Base-by-base conservation (phyloP, 2,888 invertebrate species). In the Auanema freiburgensis region DNA sequence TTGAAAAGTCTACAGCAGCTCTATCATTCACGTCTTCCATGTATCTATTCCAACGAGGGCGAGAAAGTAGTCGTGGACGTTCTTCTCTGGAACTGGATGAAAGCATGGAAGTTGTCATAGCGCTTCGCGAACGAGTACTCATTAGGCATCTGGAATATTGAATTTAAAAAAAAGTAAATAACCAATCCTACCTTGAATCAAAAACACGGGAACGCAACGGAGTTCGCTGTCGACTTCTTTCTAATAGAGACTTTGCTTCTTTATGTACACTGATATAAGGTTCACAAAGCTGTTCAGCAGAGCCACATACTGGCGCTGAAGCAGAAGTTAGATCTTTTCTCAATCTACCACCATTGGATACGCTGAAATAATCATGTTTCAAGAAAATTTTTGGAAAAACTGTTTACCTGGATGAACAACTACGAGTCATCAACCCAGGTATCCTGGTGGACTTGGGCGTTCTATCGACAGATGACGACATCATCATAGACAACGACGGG, bases 351-450 rank as follows among this genome's bases (percentile, higher is more conserved):
- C 33, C 33, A 33, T 8, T 33, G 3, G 33, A 33, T 33, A 44
- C 16, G 6, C 24, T 24, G 49, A 14, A 40, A 14, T n/a, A 25
- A n/a, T n/a, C n/a, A 25, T 11, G 14, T 43, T 25, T 23, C 24
- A 4, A n/a, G 10, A 46, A 33, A 53, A 62, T 57, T 52, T 61
- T 49, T 8, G 54, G 42, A 14, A 24, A 23, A 52, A 55, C 53
- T 21, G n/a, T 33, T 6, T 33, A 18, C 56, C 42, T 18, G 49
- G 41, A 24, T 16, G 62, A 66, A 12, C 67, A 51, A 51, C 69
- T 70, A 43, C 68, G 63, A 21, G 64, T 69, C 72, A 72, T 72
- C 33, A 65, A 52, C 1, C 50, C 66, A n/a, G 72, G 72, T 25
- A 72, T 72, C 24, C 68, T 24, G 0, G 69, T 63, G 16, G 58